Conservation (phyloP, 2,888 invertebrate species). For the Napeogenes sylphis region DNA sequence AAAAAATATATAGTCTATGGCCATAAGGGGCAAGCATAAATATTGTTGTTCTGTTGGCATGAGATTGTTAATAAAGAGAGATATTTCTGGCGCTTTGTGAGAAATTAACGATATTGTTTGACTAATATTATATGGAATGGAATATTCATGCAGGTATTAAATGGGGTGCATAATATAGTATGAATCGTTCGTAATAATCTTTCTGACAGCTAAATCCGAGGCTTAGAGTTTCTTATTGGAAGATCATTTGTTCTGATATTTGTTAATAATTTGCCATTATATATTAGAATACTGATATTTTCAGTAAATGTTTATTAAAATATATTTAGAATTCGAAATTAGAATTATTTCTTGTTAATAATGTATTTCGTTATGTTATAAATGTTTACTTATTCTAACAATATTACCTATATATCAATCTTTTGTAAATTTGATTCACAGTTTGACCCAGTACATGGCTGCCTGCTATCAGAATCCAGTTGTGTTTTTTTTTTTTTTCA, state of each 20-base stretch:
- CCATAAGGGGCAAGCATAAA: slow-evolving; percentile 25
- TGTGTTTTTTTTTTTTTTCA: too few relatives aligned
- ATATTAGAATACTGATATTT: too few relatives aligned
- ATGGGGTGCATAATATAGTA: slow-evolving; percentile 31
- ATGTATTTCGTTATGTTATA: too few relatives aligned
- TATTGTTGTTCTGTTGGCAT: slow-evolving; percentile 31
- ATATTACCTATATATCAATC: too few relatives aligned
- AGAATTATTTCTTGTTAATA: too few relatives aligned
- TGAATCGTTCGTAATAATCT: slow-evolving; percentile 27
- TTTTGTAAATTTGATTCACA: too few relatives aligned
- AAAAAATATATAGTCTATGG: slow-evolving; percentile 25
- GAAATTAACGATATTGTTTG: slow-evolving; percentile 34
- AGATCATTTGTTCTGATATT: slow-evolving; percentile 17
- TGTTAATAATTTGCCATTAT: too few relatives aligned
- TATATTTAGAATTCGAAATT: too few relatives aligned
- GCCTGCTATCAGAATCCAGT: too few relatives aligned
- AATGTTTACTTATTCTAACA: too few relatives aligned
- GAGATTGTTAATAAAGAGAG: slow-evolving; percentile 33
- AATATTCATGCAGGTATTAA: slow-evolving; percentile 35
- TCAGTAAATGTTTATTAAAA: too few relatives aligned
- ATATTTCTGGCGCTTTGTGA: slow-evolving; percentile 27
- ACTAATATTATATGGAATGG: slow-evolving; percentile 28
- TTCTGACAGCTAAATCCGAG: slow-evolving; percentile 21
- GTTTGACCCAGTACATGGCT: too few relatives aligned
- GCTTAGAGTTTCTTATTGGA: slow-evolving; percentile 12